Conservation (phyloP, 2,888 invertebrate species). For the Nycteola revayana region DNA sequence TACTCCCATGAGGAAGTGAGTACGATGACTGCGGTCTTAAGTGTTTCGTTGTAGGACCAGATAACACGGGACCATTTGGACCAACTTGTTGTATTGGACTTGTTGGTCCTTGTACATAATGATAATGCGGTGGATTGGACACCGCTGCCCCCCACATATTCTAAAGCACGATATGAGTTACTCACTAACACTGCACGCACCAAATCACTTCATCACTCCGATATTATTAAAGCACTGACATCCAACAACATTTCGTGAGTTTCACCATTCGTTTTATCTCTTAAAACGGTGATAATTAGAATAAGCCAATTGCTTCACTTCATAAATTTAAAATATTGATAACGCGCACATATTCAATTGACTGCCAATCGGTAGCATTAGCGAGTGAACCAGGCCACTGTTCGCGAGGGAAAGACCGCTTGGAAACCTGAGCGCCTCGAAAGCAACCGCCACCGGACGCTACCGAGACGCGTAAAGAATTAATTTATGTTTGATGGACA, state of each 20-base stretch:
- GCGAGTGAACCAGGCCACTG: slow-evolving; percentile 69
- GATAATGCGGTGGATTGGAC: slow-evolving; percentile 71
- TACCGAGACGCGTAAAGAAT: slow-evolving; percentile 72
- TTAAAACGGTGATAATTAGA: slow-evolving; percentile 49
- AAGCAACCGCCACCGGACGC: slow-evolving; percentile 77
- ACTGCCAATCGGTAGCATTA: slow-evolving; percentile 59
- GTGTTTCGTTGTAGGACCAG: slow-evolving; percentile 62
- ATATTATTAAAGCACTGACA: slow-evolving; percentile 57
- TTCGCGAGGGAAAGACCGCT: slow-evolving; percentile 71
- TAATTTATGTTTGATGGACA: slow-evolving; percentile 72
- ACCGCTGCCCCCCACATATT: slow-evolving; percentile 78
- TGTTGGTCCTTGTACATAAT: slow-evolving; percentile 66
- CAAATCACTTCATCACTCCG: slow-evolving; percentile 66
- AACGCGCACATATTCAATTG: slow-evolving; percentile 51
- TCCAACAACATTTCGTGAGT: slow-evolving; percentile 52
- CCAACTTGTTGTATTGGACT: slow-evolving; percentile 56
- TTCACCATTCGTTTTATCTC: slow-evolving; percentile 59
- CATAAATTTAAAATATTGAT: slow-evolving; percentile 57
- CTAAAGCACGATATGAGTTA: slow-evolving; percentile 43
- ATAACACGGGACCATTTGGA: slow-evolving; percentile 62
- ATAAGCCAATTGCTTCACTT: slow-evolving; percentile 59
- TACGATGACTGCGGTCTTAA: slow-evolving; percentile 76
- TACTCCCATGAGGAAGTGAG: slow-evolving; percentile 79
- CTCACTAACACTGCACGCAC: slow-evolving; percentile 55
- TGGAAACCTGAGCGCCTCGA: slow-evolving; percentile 68